Evolutionary conservation across 2,113 vertebrate species (phyloP).

Genomic region (Calidris pygmaea): DNA sequence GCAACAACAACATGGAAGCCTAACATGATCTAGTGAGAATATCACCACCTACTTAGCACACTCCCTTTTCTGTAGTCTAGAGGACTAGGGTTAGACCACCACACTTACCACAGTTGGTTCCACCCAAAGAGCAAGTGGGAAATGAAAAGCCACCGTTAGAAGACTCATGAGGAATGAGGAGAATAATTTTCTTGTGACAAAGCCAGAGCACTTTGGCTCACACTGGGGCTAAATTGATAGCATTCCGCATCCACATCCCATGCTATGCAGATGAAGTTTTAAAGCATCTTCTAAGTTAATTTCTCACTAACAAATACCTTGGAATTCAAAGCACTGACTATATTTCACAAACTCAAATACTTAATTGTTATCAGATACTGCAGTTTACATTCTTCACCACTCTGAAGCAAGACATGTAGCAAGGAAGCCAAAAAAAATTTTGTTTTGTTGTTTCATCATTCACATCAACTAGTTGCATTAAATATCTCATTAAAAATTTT

Average conservation of each 20-base stretch:
- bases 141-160: background rate
- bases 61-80: background rate
- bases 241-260: background rate
- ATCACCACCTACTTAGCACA: background rate
- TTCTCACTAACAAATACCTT: constrained; percentile 48
- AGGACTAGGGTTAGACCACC: background rate
- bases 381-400: background rate
- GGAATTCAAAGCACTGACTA: constrained; percentile 50
- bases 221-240: constrained; percentile 14
- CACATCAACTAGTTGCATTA: constrained; percentile 29
- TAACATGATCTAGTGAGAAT: background rate
- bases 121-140: background rate
- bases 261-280: constrained; percentile 24
- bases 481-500: constrained; percentile 38
- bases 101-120: background rate
- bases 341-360: constrained; percentile 51
- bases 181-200: constrained; percentile 27
- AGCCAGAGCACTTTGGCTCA: constrained; percentile 2
- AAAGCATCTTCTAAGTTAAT: constrained; percentile 65
- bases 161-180: background rate
- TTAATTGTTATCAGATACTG: constrained; percentile 48
- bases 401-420: background rate
- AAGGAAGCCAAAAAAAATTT: background rate
- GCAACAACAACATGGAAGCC: background rate
- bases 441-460: background rate